Conservation (phyloP, 2,888 invertebrate genomes). For the Zygogramma bicolorata region DNA sequence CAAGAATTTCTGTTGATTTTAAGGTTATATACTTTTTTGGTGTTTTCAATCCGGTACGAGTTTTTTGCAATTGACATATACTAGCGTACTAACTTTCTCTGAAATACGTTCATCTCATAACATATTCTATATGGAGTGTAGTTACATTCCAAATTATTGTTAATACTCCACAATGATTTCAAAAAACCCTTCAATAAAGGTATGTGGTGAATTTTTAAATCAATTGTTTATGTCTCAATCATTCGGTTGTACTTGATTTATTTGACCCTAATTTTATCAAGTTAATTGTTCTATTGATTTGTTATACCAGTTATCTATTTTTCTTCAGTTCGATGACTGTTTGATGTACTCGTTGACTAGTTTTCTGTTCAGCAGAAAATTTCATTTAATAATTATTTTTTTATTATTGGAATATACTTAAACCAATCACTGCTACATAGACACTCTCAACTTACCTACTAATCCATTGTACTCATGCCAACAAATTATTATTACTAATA, state of each 20-base stretch:
- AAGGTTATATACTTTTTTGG: slow-evolving; percentile 64
- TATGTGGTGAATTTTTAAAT: slow-evolving; percentile 22
- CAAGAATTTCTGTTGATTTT: slow-evolving; percentile 36
- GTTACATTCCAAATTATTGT: neutral
- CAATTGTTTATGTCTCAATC: slow-evolving; percentile 46
- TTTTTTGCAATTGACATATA: slow-evolving; percentile 44
- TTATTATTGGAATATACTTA: too few species aligned
- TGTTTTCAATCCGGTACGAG: slow-evolving; percentile 60
- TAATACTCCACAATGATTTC: neutral
- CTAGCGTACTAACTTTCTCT: slow-evolving; percentile 30
- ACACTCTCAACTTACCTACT: too few species aligned
- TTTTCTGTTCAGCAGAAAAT: too few species aligned
- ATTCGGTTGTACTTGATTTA: slow-evolving; percentile 22
- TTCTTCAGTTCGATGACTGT: neutral
- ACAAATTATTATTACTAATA: too few species aligned
- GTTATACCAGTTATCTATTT: neutral
- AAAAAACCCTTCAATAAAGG: neutral
- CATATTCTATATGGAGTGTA: neutral
- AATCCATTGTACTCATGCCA: too few species aligned
- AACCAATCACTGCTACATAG: too few species aligned
- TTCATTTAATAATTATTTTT: too few species aligned
- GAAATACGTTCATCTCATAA: slow-evolving; percentile 12
- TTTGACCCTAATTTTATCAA: slow-evolving; percentile 56
- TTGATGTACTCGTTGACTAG: neutral
- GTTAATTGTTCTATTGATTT: slow-evolving; percentile 51